A percentile compares a stretch with the other conserved stretches of the same genome.
Evolutionary conservation across 2,797 vertebrate genomes (phyloP).

Genomic region (Cuniculus paca): DNA sequence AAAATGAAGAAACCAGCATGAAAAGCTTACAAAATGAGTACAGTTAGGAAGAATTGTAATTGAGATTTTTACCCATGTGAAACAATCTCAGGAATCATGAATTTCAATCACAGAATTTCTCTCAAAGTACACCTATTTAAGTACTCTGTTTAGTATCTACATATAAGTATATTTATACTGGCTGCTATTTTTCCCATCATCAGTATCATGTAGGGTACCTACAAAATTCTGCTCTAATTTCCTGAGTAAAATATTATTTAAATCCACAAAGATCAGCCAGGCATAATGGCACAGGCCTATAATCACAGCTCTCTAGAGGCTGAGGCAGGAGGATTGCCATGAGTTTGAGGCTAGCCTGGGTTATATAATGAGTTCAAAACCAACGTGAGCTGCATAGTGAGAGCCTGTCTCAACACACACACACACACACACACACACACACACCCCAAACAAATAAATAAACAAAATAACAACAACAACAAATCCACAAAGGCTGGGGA

Average conservation of each 20-base stretch:
- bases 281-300: accelerated
- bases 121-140: conserved; percentile 7
- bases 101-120: background rate
- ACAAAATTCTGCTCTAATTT: background rate
- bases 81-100: background rate
- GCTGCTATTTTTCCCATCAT: background rate
- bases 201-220: background rate
- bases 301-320: background rate
- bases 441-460: background rate
- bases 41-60: background rate
- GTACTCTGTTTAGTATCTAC: background rate
- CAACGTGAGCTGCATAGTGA: background rate
- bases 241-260: background rate
- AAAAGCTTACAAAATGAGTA: background rate
- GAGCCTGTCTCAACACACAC: background rate
- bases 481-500: no score
- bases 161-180: background rate
- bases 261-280: background rate
- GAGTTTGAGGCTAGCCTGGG: background rate
- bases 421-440: background rate
- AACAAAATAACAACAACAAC: background rate
- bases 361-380: background rate
- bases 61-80: background rate
- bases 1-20: background rate
- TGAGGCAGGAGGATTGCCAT: background rate